Percentiles rank a stretch among this genome's conserved stretches.
phyloP scores from a whole-genome alignment of 2,888 invertebrate genomes.

The Drosophila cognata region DNA sequence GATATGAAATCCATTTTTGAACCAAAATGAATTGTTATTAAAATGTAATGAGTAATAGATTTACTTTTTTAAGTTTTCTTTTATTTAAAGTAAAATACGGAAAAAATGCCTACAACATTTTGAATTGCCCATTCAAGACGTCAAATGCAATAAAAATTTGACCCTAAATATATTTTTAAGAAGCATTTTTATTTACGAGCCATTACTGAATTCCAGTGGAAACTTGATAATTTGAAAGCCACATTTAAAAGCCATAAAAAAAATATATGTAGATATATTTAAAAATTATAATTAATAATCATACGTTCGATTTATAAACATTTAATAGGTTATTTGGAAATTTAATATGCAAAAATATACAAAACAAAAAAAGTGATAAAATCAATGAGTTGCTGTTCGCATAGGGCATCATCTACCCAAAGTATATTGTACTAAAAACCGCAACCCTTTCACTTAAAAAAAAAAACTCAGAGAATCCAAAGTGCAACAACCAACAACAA shows the following conservation, averaged over 20 bases:
- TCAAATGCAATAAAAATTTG: not conserved
- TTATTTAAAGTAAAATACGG: not conserved
- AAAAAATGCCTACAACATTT: not conserved
- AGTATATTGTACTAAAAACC: constrained; percentile 45
- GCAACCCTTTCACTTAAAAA: constrained; percentile 77
- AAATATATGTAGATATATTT: not conserved
- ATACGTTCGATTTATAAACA: not conserved
- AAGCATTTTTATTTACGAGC: not conserved
- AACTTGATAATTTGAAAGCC: not conserved
- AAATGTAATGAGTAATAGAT: not conserved
- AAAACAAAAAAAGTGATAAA: constrained; percentile 18
- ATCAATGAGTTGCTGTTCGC: constrained; percentile 11
- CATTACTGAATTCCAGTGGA: not conserved
- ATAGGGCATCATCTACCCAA: constrained; percentile 28
- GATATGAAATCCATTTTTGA: not conserved
- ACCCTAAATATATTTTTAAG: not conserved
- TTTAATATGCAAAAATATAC: constrained; percentile 4
- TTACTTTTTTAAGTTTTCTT: not conserved
- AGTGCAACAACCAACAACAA: constrained; percentile 45
- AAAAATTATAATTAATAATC: not conserved
- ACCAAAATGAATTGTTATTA: not conserved
- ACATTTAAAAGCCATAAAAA: not conserved
- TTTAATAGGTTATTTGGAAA: not conserved
- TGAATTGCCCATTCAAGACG: not conserved
- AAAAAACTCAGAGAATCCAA: constrained; percentile 56